Percentiles rank a stretch among this genome's conserved stretches.
Conservation (phyloP, 92 coral and sea anemone genomes). For the Pocillopora grandis region DNA sequence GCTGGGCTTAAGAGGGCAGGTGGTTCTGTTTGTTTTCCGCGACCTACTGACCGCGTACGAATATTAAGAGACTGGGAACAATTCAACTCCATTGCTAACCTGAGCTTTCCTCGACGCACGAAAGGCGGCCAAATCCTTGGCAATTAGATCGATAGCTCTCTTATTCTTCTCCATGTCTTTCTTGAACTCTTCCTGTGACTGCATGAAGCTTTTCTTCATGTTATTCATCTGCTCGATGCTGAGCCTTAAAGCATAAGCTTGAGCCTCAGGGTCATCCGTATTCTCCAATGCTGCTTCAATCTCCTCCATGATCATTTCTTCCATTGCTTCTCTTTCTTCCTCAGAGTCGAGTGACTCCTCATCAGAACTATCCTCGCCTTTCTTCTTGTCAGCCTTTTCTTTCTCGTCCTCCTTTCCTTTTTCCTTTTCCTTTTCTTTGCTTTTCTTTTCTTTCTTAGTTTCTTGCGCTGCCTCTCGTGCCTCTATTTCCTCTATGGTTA, state of each 20-base stretch:
- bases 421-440: constrained; percentile 64
- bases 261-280: constrained; percentile 84
- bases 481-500: constrained; percentile 73
- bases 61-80: background rate
- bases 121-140: constrained; percentile 79
- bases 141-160: constrained; percentile 77
- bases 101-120: constrained; percentile 90
- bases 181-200: constrained; percentile 82
- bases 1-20: too few species aligned
- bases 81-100: constrained; percentile 37
- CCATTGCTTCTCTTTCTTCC: constrained; percentile 85
- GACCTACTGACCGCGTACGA: too few species aligned
- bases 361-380: constrained; percentile 82
- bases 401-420: constrained; percentile 67
- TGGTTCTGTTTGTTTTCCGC: too few species aligned
- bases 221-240: constrained; percentile 89
- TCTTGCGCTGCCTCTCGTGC: constrained; percentile 68
- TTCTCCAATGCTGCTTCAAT: constrained; percentile 94
- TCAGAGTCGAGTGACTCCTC: constrained; percentile 83
- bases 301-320: constrained; percentile 89
- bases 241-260: constrained; percentile 86
- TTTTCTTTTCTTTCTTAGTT: constrained; percentile 52
- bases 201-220: constrained; percentile 70
- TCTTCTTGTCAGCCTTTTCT: constrained; percentile 47
- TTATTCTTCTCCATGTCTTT: constrained; percentile 82